A percentile compares a stretch with the other conserved stretches of the same genome.
Evolutionary conservation across 1,140 invertebrate genomes (phyloP).

Genomic region (Oryctes rhinoceros): DNA sequence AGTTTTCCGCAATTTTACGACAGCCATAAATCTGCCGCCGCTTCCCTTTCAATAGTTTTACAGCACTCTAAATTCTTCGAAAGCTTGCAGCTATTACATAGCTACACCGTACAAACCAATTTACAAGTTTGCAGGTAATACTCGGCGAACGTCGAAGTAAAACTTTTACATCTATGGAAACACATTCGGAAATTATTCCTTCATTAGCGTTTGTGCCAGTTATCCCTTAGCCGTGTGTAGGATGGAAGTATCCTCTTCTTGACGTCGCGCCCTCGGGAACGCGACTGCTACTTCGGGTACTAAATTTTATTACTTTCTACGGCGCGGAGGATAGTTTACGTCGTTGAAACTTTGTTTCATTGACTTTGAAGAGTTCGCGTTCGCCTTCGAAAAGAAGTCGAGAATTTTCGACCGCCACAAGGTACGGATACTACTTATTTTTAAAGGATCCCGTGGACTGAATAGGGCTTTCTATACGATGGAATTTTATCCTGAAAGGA

Average conservation of each 20-base stretch:
- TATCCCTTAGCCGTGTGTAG: background rate
- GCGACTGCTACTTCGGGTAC: background rate
- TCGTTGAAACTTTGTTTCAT: constrained; percentile 14
- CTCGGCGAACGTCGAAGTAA: background rate
- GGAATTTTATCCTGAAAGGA: constrained; percentile 1
- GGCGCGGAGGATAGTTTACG: background rate
- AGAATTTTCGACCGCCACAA: background rate
- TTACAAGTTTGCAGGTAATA: constrained; percentile 18
- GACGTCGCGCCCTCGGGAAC: background rate
- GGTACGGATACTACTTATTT: background rate
- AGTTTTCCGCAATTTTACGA: no score
- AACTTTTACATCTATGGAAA: constrained; percentile 1
- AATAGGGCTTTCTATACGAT: background rate
- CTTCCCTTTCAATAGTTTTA: no score
- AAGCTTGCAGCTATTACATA: no score
- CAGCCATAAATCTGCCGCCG: no score
- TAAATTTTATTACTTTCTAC: constrained; percentile 15
- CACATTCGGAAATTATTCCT: background rate
- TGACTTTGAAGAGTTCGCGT: background rate
- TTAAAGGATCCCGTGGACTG: background rate
- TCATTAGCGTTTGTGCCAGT: background rate
- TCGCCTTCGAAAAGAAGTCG: background rate
- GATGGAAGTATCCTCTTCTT: background rate
- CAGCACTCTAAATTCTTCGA: no score
- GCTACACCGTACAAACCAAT: background rate